A percentile compares a stretch with the other conserved stretches of the same genome.
phyloP scores from a whole-genome alignment of 2,888 invertebrate genomes.

The Polymixis flavicincta region DNA sequence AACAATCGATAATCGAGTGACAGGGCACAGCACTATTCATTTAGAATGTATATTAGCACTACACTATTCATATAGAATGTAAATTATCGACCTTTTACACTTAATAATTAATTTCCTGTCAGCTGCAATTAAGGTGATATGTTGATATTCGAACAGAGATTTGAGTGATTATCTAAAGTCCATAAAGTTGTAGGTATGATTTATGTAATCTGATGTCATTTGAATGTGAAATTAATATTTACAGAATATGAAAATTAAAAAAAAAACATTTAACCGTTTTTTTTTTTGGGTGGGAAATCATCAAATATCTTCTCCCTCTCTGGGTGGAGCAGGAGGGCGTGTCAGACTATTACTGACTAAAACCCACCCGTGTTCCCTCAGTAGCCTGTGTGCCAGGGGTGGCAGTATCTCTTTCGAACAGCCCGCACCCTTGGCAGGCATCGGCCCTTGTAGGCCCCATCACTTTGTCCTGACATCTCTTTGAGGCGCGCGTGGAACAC shows the following conservation, averaged over 20 bases:
- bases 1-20: conserved; percentile 82
- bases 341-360: too few species aligned
- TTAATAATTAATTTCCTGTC: conserved; percentile 65
- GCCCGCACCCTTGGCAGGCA: too few species aligned
- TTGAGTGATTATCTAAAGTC: conserved; percentile 37
- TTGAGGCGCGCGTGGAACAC: too few species aligned
- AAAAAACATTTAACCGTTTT: background rate
- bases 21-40: conserved; percentile 80
- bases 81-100: conserved; percentile 64
- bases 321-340: too few species aligned
- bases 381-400: too few species aligned
- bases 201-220: conserved; percentile 24
- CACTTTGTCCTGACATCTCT: too few species aligned
- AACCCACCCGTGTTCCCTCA: too few species aligned
- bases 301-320: too few species aligned
- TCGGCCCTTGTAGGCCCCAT: too few species aligned
- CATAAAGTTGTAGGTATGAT: conserved; percentile 16
- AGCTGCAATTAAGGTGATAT: conserved; percentile 58
- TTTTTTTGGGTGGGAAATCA: too few species aligned
- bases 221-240: background rate
- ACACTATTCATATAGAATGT: conserved; percentile 74
- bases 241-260: background rate
- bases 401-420: too few species aligned
- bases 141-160: conserved; percentile 28
- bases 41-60: conserved; percentile 68